These are phyloP conservation scores for Serrognathus titanus DNA, from an alignment of 2,888 invertebrate species.

Conservation along the genomic window DNA sequence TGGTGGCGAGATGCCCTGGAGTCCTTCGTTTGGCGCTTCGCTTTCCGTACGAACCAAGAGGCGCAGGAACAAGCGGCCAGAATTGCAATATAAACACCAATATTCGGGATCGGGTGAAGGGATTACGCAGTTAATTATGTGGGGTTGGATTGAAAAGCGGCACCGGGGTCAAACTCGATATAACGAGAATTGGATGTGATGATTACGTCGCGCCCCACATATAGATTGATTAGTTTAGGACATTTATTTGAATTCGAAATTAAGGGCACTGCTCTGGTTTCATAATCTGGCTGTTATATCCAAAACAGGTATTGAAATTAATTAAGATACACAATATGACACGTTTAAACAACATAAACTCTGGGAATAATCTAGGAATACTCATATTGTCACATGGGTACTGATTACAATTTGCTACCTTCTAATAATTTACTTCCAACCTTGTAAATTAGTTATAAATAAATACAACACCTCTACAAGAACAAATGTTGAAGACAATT, in stretches of 20 bases:
- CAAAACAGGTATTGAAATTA: no score
- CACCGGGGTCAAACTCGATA: slow-evolving; percentile 1
- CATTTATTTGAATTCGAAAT: slow-evolving; percentile 12
- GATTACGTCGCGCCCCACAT: slow-evolving; percentile 3
- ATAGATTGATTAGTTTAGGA: slow-evolving; percentile 16
- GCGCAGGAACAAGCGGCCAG: neutral
- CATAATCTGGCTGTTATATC: neutral
- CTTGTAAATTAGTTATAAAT: no score
- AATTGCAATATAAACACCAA: slow-evolving; percentile 35
- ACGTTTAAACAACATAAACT: no score
- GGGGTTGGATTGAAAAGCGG: slow-evolving; percentile 21
- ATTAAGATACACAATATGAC: no score
- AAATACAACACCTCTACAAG: no score
- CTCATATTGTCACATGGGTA: no score
- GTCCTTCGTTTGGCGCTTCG: neutral
- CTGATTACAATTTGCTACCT: no score
- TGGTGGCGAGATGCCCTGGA: neutral
- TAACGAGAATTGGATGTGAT: slow-evolving; percentile 9
- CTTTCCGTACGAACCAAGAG: no score
- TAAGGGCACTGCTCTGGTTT: slow-evolving; percentile 1
- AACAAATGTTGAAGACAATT: no score
- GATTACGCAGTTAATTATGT: slow-evolving; percentile 38
- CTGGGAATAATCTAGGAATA: no score
- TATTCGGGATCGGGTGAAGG: slow-evolving; percentile 31
- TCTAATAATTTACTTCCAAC: no score